Evolutionary conservation across 2,888 invertebrate genomes (phyloP).

Genomic region (Hedya salicella): DNA sequence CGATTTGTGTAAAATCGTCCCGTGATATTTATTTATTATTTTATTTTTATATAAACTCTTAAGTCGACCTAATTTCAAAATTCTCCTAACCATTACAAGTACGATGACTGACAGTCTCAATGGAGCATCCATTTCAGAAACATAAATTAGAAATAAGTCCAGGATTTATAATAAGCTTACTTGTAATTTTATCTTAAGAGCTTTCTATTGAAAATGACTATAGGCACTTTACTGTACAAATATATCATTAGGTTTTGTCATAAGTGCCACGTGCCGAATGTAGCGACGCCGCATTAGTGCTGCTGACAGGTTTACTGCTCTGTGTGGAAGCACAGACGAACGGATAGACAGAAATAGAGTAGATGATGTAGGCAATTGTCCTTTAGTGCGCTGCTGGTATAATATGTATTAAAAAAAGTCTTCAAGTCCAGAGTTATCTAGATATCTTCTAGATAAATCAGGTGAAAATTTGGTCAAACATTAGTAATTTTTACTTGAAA

Average conservation of each 20-base stretch:
- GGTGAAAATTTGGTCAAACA: too few species aligned
- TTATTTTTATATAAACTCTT: too few species aligned
- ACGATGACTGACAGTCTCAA: conserved; percentile 1
- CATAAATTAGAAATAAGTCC: not conserved
- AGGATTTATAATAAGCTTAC: not conserved
- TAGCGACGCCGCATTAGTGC: conserved; percentile 17
- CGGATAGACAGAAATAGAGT: conserved; percentile 18
- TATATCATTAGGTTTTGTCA: conserved; percentile 28
- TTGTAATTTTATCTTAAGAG: conserved; percentile 10
- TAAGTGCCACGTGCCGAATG: conserved; percentile 2
- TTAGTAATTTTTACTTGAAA: too few species aligned
- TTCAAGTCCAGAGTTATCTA: too few species aligned
- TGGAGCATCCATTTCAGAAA: not conserved
- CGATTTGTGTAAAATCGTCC: too few species aligned
- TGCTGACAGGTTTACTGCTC: conserved; percentile 26
- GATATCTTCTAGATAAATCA: too few species aligned
- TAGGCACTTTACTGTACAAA: conserved; percentile 31
- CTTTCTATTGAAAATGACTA: conserved; percentile 12
- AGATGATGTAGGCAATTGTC: not conserved
- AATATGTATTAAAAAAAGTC: too few species aligned
- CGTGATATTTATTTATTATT: too few species aligned
- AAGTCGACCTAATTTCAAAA: too few species aligned
- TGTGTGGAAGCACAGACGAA: conserved; percentile 10
- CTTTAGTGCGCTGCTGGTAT: too few species aligned
- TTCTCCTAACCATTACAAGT: not conserved